A percentile compares a stretch with the other conserved stretches of the same genome.
phyloP scores from a whole-genome alignment of 2,888 invertebrate species.

The Eupeodes latifasciatus region DNA sequence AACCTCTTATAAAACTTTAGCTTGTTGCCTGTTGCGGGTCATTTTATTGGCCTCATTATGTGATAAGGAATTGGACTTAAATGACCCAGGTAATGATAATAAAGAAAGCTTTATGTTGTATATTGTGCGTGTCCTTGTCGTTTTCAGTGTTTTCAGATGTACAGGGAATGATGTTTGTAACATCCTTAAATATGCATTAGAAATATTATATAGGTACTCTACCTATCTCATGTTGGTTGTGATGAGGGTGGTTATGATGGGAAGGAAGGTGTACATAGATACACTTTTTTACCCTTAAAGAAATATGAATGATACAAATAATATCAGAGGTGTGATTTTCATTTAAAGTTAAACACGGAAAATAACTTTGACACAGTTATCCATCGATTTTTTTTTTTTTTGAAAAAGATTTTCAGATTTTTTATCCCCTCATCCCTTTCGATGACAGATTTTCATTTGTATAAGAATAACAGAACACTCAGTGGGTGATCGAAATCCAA shows the following conservation, averaged over 20 bases:
- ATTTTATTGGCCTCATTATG: slow-evolving; percentile 76
- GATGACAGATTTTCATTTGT: background rate
- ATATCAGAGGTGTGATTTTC: slow-evolving; percentile 27
- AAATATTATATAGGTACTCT: slow-evolving; percentile 44
- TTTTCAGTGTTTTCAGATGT: too few relatives aligned
- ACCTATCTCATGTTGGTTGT: slow-evolving; percentile 10
- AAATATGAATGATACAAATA: slow-evolving; percentile 7
- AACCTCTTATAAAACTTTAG: slow-evolving; percentile 60
- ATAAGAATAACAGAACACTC: background rate
- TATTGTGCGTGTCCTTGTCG: background rate
- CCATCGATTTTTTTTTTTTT: slow-evolving; percentile 43
- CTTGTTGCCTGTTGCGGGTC: slow-evolving; percentile 74
- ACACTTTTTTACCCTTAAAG: background rate
- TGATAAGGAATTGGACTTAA: slow-evolving; percentile 76
- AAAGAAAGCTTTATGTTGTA: slow-evolving; percentile 69
- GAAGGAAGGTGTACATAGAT: background rate
- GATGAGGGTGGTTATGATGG: background rate
- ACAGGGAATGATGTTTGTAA: slow-evolving; percentile 32
- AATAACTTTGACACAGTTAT: slow-evolving; percentile 48
- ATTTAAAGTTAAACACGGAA: slow-evolving; percentile 23
- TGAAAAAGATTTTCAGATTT: background rate
- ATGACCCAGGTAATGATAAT: slow-evolving; percentile 74
- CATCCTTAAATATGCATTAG: slow-evolving; percentile 69
- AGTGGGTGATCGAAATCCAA: slow-evolving; percentile 31
- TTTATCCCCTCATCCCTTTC: background rate